A percentile compares a stretch with the other conserved stretches of the same genome.
Conservation (phyloP, 2,113 vertebrate species). For the Lepus timidus region DNA sequence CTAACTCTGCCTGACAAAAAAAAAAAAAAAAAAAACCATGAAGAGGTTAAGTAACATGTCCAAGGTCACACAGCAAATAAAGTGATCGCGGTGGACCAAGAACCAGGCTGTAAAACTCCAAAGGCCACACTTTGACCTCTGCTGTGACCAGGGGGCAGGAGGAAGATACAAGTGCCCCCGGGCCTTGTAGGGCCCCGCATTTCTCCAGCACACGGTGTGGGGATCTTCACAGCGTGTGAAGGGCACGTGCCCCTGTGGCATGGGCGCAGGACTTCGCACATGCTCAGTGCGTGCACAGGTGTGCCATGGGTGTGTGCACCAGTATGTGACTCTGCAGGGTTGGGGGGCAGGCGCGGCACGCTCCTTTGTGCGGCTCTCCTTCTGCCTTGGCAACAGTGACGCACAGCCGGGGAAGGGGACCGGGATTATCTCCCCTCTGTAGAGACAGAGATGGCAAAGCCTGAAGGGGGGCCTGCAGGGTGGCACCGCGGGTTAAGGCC, state of each 20-base stretch:
- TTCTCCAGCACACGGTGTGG: accelerated
- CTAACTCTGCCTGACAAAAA: no score
- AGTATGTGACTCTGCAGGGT: no score
- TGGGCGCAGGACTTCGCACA: accelerated
- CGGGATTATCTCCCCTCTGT: neutral
- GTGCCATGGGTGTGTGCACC: neutral
- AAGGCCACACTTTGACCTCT: neutral
- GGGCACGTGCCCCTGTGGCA: neutral
- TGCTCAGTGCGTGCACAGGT: accelerated
- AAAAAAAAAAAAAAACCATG: neutral
- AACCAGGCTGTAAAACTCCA: neutral
- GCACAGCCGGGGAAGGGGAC: neutral
- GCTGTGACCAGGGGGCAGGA: neutral
- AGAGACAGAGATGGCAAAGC: neutral
- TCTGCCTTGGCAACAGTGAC: neutral
- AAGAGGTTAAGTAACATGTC: neutral
- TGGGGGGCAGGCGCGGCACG: neutral
- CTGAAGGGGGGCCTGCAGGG: no score
- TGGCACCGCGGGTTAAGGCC: no score
- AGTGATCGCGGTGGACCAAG: neutral
- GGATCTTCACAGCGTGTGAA: accelerated
- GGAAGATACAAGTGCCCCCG: accelerated
- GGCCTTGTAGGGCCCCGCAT: neutral
- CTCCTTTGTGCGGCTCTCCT: neutral
- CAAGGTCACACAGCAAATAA: neutral